Base-by-base conservation (phyloP, 2,888 invertebrate genomes). In the Mythimna pallens region DNA sequence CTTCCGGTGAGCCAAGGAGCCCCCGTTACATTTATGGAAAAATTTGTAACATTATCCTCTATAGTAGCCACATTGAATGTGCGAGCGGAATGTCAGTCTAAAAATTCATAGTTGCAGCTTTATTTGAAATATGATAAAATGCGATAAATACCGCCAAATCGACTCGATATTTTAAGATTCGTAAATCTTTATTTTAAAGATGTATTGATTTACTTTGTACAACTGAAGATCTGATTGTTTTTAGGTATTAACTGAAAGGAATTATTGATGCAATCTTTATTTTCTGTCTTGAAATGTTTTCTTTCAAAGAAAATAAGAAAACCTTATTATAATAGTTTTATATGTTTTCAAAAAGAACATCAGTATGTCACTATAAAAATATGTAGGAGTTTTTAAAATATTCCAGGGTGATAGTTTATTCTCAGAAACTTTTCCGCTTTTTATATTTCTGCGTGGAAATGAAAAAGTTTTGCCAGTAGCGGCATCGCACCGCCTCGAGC, bases 1-100 rank as follows among this genome's bases (percentile, higher is more conserved):
- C 92, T 93, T 94, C 94, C 93, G 91, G 88, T 89, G 86, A 89
- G 89, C 87, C 88, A 83, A 89, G 88, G 87, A 90, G 89, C 82
- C 86, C 89, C 88, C 89, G 88, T 91, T 92, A 85, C 77, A 58
- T 76, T 82, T 80, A 76, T 68, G 83, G 70, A 82, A 83, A 76
- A 78, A 74, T 73, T 3, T 75, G 34, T 75, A 80, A 80, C 62
- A 73, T 76, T 75, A 59, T 55, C 25, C 55, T 58, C 17, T 47
- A 65, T 66, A 22, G 17, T 8, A 20, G 54, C 9, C 25, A 17
- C 12, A 34, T 17, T 25, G 20, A 55, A 57, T 34, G 4, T 9
- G n/a, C 52, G 17, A 8, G 17, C 6, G 47, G 20, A 50, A 55
- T 54, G 2, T 36, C n/a, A 67, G 43, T 30, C 20, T 40, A 20